A percentile compares a stretch with the other conserved stretches of the same genome.
Evolutionary conservation across 2,888 invertebrate species (phyloP).

Genomic region (Ptycholaimellus sp.): DNA sequence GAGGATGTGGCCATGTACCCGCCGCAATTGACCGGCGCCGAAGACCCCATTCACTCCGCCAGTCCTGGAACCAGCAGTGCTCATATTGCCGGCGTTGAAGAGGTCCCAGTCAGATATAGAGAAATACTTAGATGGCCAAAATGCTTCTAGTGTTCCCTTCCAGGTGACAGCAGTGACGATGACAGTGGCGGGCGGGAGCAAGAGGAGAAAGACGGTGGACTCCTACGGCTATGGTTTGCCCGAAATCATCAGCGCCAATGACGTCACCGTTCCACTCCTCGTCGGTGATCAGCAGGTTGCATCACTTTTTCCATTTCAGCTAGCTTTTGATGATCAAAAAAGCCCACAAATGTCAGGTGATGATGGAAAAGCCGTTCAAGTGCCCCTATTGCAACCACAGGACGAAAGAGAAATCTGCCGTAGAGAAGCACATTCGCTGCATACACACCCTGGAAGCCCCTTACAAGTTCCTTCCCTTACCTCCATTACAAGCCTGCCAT

Average conservation of each 20-base stretch:
- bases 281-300: constrained; percentile 11
- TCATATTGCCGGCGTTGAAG: no score
- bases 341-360: constrained; percentile 2
- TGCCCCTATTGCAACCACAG: constrained; percentile 15
- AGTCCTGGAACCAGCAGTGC: no score
- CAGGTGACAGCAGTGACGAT: no score
- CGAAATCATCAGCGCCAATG: constrained; percentile 6
- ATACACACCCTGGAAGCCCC: constrained; percentile 18
- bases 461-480: no score
- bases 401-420: constrained; percentile 13
- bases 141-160: no score
- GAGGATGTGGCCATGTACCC: no score
- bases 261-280: constrained; percentile 9
- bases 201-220: constrained; percentile 7
- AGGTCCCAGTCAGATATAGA: no score
- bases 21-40: no score
- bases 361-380: constrained; percentile 14
- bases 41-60: no score
- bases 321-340: background rate
- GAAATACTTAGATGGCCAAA: no score
- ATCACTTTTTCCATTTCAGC: constrained; percentile 1
- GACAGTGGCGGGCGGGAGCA: no score
- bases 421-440: constrained; percentile 16
- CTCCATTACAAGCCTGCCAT: no score
- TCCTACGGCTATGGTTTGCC: constrained; percentile 10